Base-by-base conservation (phyloP, 2,113 vertebrate species). In the Phycodurus eques region DNA sequence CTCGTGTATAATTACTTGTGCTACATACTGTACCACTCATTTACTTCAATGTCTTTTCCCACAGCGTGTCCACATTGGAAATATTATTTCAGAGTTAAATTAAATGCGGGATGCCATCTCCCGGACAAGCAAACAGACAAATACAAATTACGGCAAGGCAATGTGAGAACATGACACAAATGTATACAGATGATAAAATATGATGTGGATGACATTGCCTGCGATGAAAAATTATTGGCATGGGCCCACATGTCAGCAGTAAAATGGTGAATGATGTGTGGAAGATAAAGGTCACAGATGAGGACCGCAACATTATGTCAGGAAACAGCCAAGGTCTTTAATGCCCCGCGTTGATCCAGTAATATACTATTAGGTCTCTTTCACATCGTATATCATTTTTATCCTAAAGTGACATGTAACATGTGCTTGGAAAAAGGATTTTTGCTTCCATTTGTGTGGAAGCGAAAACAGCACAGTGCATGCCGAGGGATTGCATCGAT, bases 211-310 rank as follows among this genome's bases (percentile, higher is more conserved):
- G 87, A 88, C 87, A 90, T 60, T 77, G 84, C 74, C 79, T 79
- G 75, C 88, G 82, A 87, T 89, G 88, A 91, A 89, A 85, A 88
- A 88, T 90, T 84, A 91, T 86, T 90, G 88, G 83, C 87, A 85
- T 88, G 85, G 88, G 88, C 87, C 85, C 88, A 88, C 87, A 85
- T 88, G 87, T 89, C 89, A 85, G 84, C 85, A 74, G 80, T 80
- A 80, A 85, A 89, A 87, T 85, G 43, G 65, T 82, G 86, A 90
- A 81, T 87, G 85, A 89, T 88, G 88, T 75, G 80, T 72, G 44
- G 77, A 79, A 87, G 85, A 87, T 86, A 92, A 90, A 92, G 88
- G 89, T 90, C 89, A 91, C 85, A 89, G 85, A 83, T 88, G 87
- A 88, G 87, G 84, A 82, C 80, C 79, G 79, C 80, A 85, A 81